A percentile compares a stretch with the other conserved stretches of the same genome.
phyloP scores from a whole-genome alignment of 2,888 invertebrate genomes.

The Schrankia costaestrigalis region DNA sequence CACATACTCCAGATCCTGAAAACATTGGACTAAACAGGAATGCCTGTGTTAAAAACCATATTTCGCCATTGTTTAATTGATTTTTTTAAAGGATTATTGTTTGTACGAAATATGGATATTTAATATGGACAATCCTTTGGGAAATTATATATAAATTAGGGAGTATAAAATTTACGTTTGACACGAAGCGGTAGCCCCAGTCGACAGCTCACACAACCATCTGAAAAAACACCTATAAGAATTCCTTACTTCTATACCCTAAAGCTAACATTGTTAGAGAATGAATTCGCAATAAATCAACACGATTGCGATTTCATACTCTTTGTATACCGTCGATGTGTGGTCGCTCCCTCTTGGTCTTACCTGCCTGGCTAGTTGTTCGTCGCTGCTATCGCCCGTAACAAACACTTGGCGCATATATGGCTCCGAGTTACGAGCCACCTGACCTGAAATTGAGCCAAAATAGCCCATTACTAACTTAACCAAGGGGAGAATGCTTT shows the following conservation, averaged over 20 bases:
- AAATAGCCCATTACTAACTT: slow-evolving; percentile 62
- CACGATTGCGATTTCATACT: slow-evolving; percentile 63
- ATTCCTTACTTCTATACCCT: slow-evolving; percentile 50
- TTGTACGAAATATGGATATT: no score
- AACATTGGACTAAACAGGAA: slow-evolving; percentile 19
- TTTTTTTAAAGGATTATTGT: background rate
- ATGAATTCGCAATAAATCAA: slow-evolving; percentile 55
- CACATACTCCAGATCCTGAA: slow-evolving; percentile 24
- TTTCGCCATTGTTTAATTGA: no score
- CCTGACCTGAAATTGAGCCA: slow-evolving; percentile 83
- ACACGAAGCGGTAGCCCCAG: slow-evolving; percentile 55
- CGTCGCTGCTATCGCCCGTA: slow-evolving; percentile 83
- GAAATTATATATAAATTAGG: slow-evolving; percentile 32
- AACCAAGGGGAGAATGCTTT: slow-evolving; percentile 25
- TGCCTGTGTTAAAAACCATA: slow-evolving; percentile 36
- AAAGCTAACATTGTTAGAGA: slow-evolving; percentile 34
- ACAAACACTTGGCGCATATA: slow-evolving; percentile 97
- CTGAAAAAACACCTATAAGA: slow-evolving; percentile 69
- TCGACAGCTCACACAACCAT: slow-evolving; percentile 54
- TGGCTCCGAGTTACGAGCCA: slow-evolving; percentile 97
- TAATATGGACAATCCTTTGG: slow-evolving; percentile 21
- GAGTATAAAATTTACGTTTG: slow-evolving; percentile 61
- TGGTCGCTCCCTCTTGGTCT: slow-evolving; percentile 37
- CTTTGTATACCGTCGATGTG: slow-evolving; percentile 22
- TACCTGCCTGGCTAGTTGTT: slow-evolving; percentile 85